These are phyloP conservation scores for Aphaenogaster rudis DNA, from an alignment of 1,140 invertebrate species.

Conservation along the genomic window DNA sequence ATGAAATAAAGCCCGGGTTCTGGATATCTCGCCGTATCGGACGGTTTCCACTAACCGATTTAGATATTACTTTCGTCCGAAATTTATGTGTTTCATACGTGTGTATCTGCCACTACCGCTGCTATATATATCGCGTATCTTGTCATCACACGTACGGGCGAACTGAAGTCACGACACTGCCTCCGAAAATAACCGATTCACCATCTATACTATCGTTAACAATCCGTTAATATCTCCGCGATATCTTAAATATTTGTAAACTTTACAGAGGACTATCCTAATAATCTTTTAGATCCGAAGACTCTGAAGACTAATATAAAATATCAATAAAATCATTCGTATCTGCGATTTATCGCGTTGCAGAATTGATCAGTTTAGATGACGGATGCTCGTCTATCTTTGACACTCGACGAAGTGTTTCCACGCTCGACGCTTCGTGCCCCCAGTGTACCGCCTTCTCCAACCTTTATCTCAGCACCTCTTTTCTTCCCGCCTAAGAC, in stretches of 20 bases:
- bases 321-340: neutral
- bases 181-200: slow-evolving; percentile 26
- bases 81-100: slow-evolving; percentile 63
- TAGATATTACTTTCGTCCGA: slow-evolving; percentile 59
- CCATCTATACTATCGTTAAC: neutral
- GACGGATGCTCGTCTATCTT: neutral
- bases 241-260: neutral
- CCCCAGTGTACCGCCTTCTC: neutral
- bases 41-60: slow-evolving; percentile 61
- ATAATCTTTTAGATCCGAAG: neutral
- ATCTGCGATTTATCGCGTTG: slow-evolving; percentile 23
- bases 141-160: slow-evolving; percentile 35
- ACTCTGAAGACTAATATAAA: neutral
- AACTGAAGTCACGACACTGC: slow-evolving; percentile 20
- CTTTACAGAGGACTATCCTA: neutral
- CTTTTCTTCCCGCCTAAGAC: slow-evolving; percentile 58
- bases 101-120: slow-evolving; percentile 18
- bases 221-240: neutral
- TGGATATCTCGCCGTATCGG: slow-evolving; percentile 52
- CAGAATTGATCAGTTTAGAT: slow-evolving; percentile 49
- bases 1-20: slow-evolving; percentile 52
- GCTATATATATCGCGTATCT: slow-evolving; percentile 46
- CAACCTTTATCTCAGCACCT: slow-evolving; percentile 17
- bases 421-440: neutral
- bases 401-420: neutral